A percentile compares a stretch with the other conserved stretches of the same genome.
phyloP scores from a whole-genome alignment of 2,797 vertebrate species.

The Vultur gryphus region DNA sequence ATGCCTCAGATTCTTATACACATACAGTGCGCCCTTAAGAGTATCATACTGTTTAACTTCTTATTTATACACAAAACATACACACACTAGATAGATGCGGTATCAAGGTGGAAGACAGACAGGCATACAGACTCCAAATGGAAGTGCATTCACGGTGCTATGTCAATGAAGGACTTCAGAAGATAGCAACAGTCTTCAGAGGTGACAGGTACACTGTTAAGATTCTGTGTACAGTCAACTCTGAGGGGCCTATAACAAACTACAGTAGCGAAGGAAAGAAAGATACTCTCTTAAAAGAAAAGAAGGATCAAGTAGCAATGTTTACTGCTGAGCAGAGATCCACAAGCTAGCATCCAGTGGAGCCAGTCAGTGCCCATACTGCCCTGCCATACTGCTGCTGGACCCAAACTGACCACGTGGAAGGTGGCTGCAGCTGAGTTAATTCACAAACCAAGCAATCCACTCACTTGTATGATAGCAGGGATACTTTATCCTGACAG shows the following conservation, averaged over 20 bases:
- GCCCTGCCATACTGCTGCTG: neutral
- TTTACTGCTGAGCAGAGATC: neutral
- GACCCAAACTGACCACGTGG: neutral
- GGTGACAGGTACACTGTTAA: neutral
- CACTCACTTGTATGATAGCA: neutral
- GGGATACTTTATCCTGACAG: neutral
- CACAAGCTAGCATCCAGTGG: fast-evolving
- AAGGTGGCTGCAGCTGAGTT: neutral
- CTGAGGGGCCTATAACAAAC: neutral
- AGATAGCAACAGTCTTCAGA: neutral
- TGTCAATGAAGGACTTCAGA: neutral
- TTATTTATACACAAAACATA: neutral
- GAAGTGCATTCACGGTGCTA: neutral
- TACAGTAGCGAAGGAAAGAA: neutral
- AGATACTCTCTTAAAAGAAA: neutral
- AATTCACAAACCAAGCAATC: neutral
- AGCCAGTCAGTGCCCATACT: neutral
- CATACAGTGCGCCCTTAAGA: neutral
- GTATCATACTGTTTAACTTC: neutral
- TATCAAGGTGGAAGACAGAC: neutral
- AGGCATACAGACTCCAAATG: neutral
- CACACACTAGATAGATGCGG: neutral
- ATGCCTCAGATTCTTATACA: neutral
- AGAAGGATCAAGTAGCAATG: neutral
- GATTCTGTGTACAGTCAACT: neutral